Evolutionary conservation across 2,797 vertebrate genomes (phyloP).

Genomic region (Hydrocynus forskahlii): DNA sequence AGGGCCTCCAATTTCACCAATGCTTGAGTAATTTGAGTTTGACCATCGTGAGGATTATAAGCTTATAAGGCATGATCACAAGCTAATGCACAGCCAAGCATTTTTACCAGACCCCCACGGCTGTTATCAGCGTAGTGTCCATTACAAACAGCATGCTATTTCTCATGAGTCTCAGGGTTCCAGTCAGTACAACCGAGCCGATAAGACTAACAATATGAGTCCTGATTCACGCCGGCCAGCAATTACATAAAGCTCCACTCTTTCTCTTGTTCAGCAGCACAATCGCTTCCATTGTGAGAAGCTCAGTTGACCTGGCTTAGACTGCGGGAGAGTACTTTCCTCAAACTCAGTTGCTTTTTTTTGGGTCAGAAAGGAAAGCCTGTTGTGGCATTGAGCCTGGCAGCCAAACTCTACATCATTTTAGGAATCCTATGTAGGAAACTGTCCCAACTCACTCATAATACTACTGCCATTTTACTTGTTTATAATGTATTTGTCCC

Average conservation of each 20-base stretch:
- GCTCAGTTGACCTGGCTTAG: conserved; percentile 14
- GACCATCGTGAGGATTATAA: not conserved
- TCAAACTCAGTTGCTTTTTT: not conserved
- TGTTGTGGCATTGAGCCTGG: too few relatives aligned
- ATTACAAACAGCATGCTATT: conserved; percentile 14
- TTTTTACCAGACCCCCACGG: conserved; percentile 10
- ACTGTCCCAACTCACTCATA: too few relatives aligned
- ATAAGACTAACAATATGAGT: conserved; percentile 25
- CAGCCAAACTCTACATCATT: too few relatives aligned
- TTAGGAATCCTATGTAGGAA: too few relatives aligned
- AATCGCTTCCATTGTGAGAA: conserved; percentile 39
- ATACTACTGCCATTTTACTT: too few relatives aligned
- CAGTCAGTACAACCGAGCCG: conserved; percentile 3
- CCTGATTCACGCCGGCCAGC: conserved; percentile 37
- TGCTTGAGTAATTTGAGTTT: not conserved
- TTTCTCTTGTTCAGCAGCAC: conserved; percentile 27
- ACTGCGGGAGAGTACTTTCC: conserved; percentile 3
- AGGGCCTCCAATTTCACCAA: not conserved
- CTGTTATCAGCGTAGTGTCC: not conserved
- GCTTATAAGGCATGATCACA: not conserved
- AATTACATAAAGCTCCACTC: conserved; percentile 36
- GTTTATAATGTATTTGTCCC: too few relatives aligned
- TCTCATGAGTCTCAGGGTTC: conserved; percentile 1
- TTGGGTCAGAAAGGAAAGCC: conserved; percentile 2
- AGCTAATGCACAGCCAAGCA: not conserved